Evolutionary conservation across 2,888 invertebrate genomes (phyloP).

Genomic region (Icerya purchasi): DNA sequence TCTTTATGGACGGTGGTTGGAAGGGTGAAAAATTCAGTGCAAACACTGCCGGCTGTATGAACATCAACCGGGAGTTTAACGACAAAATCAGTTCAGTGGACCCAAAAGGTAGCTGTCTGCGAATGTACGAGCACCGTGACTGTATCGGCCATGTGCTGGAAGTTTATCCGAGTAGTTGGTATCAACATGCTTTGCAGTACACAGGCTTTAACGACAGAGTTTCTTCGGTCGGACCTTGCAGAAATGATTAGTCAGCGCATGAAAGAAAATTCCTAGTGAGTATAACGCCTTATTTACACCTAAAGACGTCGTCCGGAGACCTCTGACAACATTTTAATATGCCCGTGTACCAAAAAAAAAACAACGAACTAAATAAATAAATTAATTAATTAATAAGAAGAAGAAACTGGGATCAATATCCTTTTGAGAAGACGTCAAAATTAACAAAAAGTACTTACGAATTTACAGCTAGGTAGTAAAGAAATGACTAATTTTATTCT

Average conservation of each 20-base stretch:
- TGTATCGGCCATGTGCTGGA: neutral
- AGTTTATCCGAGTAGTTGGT: neutral
- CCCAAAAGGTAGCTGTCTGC: neutral
- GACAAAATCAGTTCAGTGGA: neutral
- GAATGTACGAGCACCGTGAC: neutral
- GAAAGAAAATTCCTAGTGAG: too few relatives aligned
- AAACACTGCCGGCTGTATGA: neutral
- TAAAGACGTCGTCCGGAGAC: too few relatives aligned
- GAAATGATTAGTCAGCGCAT: neutral
- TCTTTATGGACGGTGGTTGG: neutral
- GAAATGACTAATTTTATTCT: too few relatives aligned
- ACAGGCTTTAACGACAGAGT: neutral
- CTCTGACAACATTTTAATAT: too few relatives aligned
- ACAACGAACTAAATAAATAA: too few relatives aligned
- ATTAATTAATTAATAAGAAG: too few relatives aligned
- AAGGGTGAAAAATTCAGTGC: neutral
- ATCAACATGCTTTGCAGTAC: neutral
- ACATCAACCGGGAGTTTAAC: neutral
- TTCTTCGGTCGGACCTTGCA: neutral
- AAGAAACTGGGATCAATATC: too few relatives aligned
- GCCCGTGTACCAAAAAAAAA: too few relatives aligned
- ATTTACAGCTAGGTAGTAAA: too few relatives aligned
- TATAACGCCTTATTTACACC: too few relatives aligned
- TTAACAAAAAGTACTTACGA: too few relatives aligned
- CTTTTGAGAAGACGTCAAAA: too few relatives aligned